Evolutionary conservation across 2,888 invertebrate species (phyloP).

Genomic region (Poecilobothrus nobilitatus): DNA sequence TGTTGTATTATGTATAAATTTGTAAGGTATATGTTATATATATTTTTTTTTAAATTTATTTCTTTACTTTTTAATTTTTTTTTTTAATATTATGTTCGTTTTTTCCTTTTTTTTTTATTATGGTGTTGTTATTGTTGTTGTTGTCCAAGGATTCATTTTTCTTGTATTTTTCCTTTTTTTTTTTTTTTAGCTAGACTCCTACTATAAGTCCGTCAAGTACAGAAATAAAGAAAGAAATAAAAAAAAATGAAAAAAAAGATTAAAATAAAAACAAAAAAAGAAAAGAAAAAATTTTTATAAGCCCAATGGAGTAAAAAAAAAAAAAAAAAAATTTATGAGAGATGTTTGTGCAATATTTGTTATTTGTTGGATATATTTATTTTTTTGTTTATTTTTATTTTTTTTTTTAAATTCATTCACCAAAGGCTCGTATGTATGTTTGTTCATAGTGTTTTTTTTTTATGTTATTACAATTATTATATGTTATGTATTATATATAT

Average conservation of each 20-base stretch:
- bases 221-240: neutral
- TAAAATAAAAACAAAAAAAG: too few species aligned
- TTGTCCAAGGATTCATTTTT: neutral
- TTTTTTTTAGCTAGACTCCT: neutral
- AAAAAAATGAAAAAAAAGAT: neutral
- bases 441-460: too few species aligned
- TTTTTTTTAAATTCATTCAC: too few species aligned
- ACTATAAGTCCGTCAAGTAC: neutral
- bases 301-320: constrained; percentile 1
- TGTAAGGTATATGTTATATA: too few species aligned
- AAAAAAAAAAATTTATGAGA: neutral
- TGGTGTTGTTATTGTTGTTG: neutral
- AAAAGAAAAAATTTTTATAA: neutral
- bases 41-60: too few species aligned
- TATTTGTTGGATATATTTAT: too few species aligned
- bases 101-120: neutral
- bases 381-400: too few species aligned
- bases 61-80: neutral
- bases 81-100: neutral
- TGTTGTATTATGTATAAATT: too few species aligned
- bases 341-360: neutral
- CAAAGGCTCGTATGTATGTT: too few species aligned
- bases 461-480: too few species aligned
- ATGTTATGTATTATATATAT: too few species aligned
- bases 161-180: neutral